phyloP scores from a whole-genome alignment of 1,140 invertebrate species.

The Pogonomyrmex californicus region DNA sequence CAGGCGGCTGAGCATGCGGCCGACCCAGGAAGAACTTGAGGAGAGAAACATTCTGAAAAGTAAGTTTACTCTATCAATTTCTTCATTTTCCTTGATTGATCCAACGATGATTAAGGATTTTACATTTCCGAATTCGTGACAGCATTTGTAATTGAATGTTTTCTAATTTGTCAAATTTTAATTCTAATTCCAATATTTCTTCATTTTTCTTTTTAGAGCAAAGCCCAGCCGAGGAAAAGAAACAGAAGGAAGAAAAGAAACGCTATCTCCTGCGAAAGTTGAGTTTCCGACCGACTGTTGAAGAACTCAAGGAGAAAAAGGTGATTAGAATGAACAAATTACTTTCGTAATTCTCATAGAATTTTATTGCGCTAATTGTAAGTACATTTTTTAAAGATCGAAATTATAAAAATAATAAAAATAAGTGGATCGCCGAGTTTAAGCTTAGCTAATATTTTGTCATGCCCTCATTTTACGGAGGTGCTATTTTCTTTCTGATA shows the following conservation, averaged over 20 bases:
- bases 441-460: constrained; percentile 22
- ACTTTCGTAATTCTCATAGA: neutral
- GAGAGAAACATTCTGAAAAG: constrained; percentile 99
- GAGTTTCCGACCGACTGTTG: constrained; percentile 99
- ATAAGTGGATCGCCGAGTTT: constrained; percentile 5
- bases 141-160: constrained; percentile 3
- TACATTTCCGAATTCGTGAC: constrained; percentile 1
- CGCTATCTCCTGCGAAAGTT: constrained; percentile 97
- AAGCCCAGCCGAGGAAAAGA: constrained; percentile 97
- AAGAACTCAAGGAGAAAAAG: constrained; percentile 99
- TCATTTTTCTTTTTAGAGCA: constrained; percentile 89
- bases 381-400: constrained; percentile 11
- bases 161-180: neutral
- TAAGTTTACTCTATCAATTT: constrained; percentile 88
- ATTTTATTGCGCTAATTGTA: neutral
- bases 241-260: constrained; percentile 99
- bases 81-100: neutral
- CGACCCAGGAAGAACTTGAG: constrained; percentile 98
- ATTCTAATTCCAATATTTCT: neutral
- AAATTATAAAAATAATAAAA: neutral
- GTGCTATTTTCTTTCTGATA: constrained; percentile 48
- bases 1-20: constrained; percentile 97
- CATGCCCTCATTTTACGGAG: neutral
- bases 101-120: neutral
- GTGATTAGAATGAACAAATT: constrained; percentile 79